Evolutionary conservation across 2,797 vertebrate species (phyloP), one percentile per base, ranked within the genome.

Genomic region (Hyperoplus lanceolatus): DNA sequence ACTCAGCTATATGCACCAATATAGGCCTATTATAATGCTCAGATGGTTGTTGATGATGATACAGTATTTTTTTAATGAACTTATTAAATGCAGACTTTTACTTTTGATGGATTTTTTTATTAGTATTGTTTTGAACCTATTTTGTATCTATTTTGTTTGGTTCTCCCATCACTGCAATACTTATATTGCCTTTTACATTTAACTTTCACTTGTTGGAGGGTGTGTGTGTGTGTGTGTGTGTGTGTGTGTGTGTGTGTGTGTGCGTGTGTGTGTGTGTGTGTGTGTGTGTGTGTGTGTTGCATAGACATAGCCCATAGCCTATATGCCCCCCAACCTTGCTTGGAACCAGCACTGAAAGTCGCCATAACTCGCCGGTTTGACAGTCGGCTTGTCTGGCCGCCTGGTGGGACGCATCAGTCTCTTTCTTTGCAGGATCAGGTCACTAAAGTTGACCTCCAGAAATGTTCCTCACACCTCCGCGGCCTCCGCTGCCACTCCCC

Each of bases 381-480:
- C 49, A 60, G 59, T 65, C 73, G 16, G 54, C 72, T 39, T 69
- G 73, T 13, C 49, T 6, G 8, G 41, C 43, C 13, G 60, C 56
- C 60, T 75, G 83, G 59, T 66, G 81, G 77, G 77, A 69, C 69
- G 41, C 82, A 82, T 73, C 83, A 81, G 82, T 87, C 70, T 81
- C 82, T 66, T 53, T 77, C 72, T 81, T 29, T 53, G 41, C 75
- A 53, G 73, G 60, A 77, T 29, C 29, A 29, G 88, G 91, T 90
- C 91, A 80, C 70, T 6, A 70, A 89, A 84, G 93, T 78, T 95
- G 95, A 95, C 95, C 95, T 94, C 29, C 70, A 90, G 93, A 93
- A 92, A 93, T 93, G 92, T 91, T 93, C 91, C 91, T 93, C 90
- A 87, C 93, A 93, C 92, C 92, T 95, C 92, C 87, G 74, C 72